Conservation (phyloP, 2,888 invertebrate genomes). For the Ptychoptera albimana region DNA sequence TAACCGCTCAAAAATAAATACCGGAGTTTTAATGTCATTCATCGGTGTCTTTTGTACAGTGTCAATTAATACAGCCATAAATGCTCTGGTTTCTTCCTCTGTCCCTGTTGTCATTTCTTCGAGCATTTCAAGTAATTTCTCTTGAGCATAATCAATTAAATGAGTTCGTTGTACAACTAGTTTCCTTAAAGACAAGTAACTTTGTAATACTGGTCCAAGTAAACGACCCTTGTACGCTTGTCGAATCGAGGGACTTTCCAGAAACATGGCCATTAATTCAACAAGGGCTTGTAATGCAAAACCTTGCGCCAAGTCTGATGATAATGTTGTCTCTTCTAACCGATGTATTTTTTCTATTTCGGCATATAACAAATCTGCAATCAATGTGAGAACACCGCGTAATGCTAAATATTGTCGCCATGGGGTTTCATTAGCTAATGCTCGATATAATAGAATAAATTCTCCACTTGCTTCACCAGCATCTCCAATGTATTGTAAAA, state of each 20-base stretch:
- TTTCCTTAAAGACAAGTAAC: conserved; percentile 78
- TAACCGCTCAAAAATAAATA: conserved; percentile 92
- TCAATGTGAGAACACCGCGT: conserved; percentile 65
- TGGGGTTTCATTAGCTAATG: conserved; percentile 65
- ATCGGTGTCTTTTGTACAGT: conserved; percentile 82
- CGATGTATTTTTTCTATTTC: conserved; percentile 81
- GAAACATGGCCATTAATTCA: conserved; percentile 72
- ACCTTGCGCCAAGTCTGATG: conserved; percentile 87
- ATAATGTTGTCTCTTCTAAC: conserved; percentile 81
- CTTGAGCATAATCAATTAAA: conserved; percentile 91
- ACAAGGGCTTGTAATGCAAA: conserved; percentile 83
- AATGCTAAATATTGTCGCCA: conserved; percentile 91
- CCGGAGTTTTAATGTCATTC: conserved; percentile 89
- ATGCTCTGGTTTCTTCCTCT: conserved; percentile 88
- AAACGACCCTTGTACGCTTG: conserved; percentile 79
- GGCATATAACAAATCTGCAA: conserved; percentile 71
- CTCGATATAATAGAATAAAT: conserved; percentile 74
- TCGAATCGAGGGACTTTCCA: conserved; percentile 74
- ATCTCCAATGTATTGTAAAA: conserved; percentile 66
- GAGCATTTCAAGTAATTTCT: conserved; percentile 76
- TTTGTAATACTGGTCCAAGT: conserved; percentile 60
- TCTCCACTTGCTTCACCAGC: conserved; percentile 89
- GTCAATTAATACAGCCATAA: conserved; percentile 94
- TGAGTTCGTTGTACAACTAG: conserved; percentile 89
- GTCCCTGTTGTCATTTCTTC: conserved; percentile 94